Base-by-base conservation (phyloP, 2,797 vertebrate species). In the Amphiprion clarkii region DNA sequence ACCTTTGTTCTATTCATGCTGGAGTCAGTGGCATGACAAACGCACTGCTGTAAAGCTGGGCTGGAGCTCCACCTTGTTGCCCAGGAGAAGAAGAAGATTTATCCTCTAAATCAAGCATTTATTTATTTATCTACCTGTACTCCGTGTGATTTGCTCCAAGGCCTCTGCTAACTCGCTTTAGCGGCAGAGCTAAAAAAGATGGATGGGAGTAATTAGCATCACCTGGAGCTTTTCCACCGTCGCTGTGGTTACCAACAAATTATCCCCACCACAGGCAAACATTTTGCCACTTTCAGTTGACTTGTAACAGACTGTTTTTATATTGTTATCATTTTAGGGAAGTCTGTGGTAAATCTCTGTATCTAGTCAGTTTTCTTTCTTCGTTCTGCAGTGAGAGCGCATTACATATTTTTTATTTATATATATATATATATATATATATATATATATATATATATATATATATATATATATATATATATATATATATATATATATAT, bases 121-220 rank as follows among this genome's bases (percentile, higher is more conserved):
- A 80, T 91, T 87, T 87, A 84, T 84, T 76, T 67, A 71, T 87
- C 71, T 73, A 59, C 63, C 67, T 77, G 59, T 57, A 61, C 61
- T 69, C 40, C 21, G 55, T 55, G 16, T 53, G 57, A 74, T 71
- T 77, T 73, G 78, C 76, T 86, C 74, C 8, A 7, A 76, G 74
- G 71, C 76, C 64, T 68, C 39, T 10, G 23, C 76, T 82, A 82
- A 82, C 79, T 3, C 19, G 80, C 57, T 86, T 82, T 82, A 74
- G 82, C 59, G 0, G 51, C 2, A 0, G 56, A 3, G 64, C 77
- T 88, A 85, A 86, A 67, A 67, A 87, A 90, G 88, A 91, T 33
- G 31, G 79, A 90, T 87, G 70, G 74, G 54, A 57, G 63, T 78
- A 78, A 90, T 89, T 82, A 89, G 71, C 81, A 66, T 74, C 74